A percentile compares a stretch with the other conserved stretches of the same genome.
These are phyloP conservation scores for Bilobella aurantiaca DNA, from an alignment of 1,140 invertebrate genomes.

Conservation along the genomic window DNA sequence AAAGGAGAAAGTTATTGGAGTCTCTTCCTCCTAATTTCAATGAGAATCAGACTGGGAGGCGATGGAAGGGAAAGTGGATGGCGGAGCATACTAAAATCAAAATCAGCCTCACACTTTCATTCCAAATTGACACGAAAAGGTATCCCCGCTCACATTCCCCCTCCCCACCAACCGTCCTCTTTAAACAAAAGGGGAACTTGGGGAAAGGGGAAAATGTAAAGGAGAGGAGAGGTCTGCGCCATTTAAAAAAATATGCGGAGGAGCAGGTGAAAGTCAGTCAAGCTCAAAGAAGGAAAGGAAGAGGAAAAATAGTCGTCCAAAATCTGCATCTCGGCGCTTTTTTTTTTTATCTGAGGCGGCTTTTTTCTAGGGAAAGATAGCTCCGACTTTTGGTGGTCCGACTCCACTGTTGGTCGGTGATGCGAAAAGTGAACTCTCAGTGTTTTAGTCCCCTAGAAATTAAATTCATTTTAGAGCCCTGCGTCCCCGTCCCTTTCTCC, in stretches of 20 bases:
- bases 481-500: conserved; percentile 12
- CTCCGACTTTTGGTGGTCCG: no score
- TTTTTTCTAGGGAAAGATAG: neutral
- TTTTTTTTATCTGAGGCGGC: conserved; percentile 3
- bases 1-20: neutral
- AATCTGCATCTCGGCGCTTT: neutral
- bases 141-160: no score
- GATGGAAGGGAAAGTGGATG: no score
- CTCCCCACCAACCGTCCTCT: no score
- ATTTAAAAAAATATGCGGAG: neutral
- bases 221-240: no score
- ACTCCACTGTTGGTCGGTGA: conserved; percentile 35
- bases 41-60: no score
- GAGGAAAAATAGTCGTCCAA: conserved; percentile 5
- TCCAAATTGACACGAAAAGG: no score
- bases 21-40: no score
- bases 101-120: no score
- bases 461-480: conserved; percentile 35
- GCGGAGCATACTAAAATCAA: no score
- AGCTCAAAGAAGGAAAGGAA: conserved; percentile 11
- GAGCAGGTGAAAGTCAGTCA: neutral
- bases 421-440: conserved; percentile 27
- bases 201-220: no score
- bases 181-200: no score
- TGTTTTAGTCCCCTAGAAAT: conserved; percentile 35